Base-by-base conservation (phyloP, 2,113 vertebrate species). In the Ammospiza nelsoni region DNA sequence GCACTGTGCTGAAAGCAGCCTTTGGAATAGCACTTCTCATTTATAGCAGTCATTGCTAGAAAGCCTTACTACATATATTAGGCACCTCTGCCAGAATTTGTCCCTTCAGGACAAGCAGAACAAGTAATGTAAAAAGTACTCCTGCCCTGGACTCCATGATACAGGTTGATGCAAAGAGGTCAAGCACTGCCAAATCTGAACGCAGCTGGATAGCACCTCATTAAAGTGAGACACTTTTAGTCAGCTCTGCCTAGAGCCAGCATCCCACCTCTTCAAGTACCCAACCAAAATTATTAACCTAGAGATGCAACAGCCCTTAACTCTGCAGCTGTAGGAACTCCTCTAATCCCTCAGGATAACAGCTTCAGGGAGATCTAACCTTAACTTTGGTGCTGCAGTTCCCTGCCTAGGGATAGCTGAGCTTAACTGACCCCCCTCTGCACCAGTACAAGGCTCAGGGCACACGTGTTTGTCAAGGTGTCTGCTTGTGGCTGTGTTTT, bases 381-480 rank as follows among this genome's bases (percentile, higher is more conserved):
- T n/a, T 33, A 35, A 19, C 3, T 66, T 41, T 20, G 23, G 29
- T 52, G 58, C 20, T 43, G n/a, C 23, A 63, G 29, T 46, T 77
- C 24, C 48, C 19, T 65, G 57, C 46, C 44, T 35, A 33, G 25
- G 35, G n/a, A 35, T 4, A 59, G 28, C n/a, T 14, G 27, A 31
- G 6, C 4, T 77, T 58, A 31, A 31, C 29, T 54, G 37, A 24
- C 7, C 17, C 43, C 52, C 20, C 4, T 12, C 12, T 63, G 43
- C 59, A 28, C 7, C 41, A 61, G 31, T 7, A 23, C 21, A 54
- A 78, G 35, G n/a, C 7, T 83, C 46, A 61, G 37, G 27, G 37
- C 29, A 61, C 12, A 12, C 1, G 2, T 1, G 1, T 8, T 21
- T 8, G 21, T 12, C 18, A 33, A 23, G 4, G 13, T 25, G 29